A percentile compares a stretch with the other conserved stretches of the same genome.
Evolutionary conservation across 1,140 invertebrate species (phyloP).

Genomic region (Eulimnadia texana): DNA sequence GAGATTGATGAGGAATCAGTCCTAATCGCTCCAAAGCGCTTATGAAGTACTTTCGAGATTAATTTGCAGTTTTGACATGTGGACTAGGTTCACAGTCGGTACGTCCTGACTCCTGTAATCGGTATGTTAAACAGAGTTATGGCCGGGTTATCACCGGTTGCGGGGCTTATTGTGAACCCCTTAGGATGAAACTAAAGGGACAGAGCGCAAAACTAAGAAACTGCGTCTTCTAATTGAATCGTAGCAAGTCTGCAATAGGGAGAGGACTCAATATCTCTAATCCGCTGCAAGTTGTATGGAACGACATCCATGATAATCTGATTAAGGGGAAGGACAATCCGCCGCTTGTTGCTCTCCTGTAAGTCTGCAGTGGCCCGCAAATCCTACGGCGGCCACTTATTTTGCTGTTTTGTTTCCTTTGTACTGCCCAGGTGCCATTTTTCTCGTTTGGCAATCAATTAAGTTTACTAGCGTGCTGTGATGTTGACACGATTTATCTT

Average conservation of each 20-base stretch:
- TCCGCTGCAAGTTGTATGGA: background rate
- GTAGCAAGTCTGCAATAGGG: background rate
- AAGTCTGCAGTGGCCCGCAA: no score
- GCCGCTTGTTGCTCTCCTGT: background rate
- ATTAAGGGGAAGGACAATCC: background rate
- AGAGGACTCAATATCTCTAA: background rate
- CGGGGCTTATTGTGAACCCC: no score
- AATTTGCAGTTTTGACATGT: no score
- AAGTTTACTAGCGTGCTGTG: background rate
- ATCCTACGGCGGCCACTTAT: no score
- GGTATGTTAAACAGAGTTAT: no score
- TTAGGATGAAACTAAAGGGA: no score
- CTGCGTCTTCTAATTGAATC: background rate
- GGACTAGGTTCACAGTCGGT: no score
- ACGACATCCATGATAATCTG: background rate
- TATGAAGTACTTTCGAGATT: no score
- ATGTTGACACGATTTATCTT: background rate
- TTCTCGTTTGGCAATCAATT: background rate
- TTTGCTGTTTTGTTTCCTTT: background rate
- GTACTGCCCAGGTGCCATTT: background rate
- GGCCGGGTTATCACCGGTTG: no score
- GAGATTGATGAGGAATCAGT: no score
- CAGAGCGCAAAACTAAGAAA: background rate
- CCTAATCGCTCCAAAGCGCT: no score
- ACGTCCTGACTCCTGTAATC: no score